These are phyloP conservation scores for Salvator merianae DNA, from an alignment of 2,113 vertebrate genomes.

Conservation along the genomic window DNA sequence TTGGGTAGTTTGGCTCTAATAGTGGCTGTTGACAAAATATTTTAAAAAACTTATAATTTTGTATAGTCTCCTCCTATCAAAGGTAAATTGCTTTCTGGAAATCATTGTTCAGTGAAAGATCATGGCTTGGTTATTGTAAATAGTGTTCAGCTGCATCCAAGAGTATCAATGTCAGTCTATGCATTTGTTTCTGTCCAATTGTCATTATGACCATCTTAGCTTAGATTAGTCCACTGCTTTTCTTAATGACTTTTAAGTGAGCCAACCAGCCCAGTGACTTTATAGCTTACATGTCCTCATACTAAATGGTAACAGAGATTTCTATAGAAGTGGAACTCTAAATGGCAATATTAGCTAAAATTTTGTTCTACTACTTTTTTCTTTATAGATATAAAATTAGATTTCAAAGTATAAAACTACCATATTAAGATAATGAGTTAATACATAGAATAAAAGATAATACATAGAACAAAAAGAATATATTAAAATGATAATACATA, in stretches of 20 bases:
- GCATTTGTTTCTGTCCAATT: background rate
- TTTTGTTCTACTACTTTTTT: background rate
- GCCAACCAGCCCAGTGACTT: background rate
- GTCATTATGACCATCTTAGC: background rate
- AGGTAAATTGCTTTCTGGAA: background rate
- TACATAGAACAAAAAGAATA: no score
- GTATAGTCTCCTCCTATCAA: background rate
- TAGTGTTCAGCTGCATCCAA: background rate
- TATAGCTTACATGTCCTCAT: background rate
- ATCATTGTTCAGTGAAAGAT: background rate
- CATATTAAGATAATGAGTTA: no score
- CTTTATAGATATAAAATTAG: no score
- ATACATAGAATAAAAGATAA: no score
- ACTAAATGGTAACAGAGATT: background rate
- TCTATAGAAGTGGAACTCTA: background rate
- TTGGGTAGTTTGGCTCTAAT: no score
- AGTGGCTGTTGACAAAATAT: background rate
- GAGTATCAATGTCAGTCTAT: background rate
- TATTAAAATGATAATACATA: no score
- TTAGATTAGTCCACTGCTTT: background rate
- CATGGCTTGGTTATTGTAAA: background rate
- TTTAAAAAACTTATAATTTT: no score
- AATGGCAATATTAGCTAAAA: background rate
- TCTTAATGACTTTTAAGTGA: background rate
- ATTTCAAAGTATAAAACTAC: no score